Conservation (phyloP, 2,888 invertebrate species). For the Rotaria socialis region DNA sequence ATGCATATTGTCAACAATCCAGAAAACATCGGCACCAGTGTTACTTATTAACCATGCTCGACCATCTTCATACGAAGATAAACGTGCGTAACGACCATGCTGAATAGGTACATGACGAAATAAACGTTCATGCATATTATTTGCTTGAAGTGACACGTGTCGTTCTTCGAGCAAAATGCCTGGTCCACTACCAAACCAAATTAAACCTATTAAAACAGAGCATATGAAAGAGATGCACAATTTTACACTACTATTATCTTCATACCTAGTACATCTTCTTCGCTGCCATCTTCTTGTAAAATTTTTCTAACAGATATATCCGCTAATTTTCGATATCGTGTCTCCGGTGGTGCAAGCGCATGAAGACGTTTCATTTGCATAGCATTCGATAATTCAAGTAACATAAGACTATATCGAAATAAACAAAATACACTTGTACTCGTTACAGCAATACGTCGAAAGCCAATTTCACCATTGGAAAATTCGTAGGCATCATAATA, state of each 20-base stretch:
- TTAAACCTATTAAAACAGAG: not conserved
- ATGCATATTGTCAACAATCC: not conserved
- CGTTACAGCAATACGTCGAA: not conserved
- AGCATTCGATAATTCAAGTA: not conserved
- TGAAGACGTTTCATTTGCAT: slow-evolving; percentile 32
- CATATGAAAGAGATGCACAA: not conserved
- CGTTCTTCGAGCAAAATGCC: not conserved
- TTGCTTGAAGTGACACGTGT: not conserved
- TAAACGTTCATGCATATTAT: not conserved
- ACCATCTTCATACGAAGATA: not conserved
- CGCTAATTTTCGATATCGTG: not conserved
- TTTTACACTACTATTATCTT: not conserved
- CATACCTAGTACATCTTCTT: not conserved
- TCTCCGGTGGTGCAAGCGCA: not conserved
- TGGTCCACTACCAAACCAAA: not conserved
- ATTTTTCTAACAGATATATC: not conserved
- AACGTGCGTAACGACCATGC: not conserved
- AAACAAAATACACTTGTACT: not conserved
- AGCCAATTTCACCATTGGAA: not conserved
- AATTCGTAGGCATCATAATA: not conserved
- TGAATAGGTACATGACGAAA: not conserved
- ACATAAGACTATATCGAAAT: slow-evolving; percentile 10
- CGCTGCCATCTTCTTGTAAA: not conserved
- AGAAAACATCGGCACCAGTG: not conserved
- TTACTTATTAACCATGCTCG: slow-evolving; percentile 13